phyloP scores from a whole-genome alignment of 2,113 vertebrate species.

The Empidonax alnorum region DNA sequence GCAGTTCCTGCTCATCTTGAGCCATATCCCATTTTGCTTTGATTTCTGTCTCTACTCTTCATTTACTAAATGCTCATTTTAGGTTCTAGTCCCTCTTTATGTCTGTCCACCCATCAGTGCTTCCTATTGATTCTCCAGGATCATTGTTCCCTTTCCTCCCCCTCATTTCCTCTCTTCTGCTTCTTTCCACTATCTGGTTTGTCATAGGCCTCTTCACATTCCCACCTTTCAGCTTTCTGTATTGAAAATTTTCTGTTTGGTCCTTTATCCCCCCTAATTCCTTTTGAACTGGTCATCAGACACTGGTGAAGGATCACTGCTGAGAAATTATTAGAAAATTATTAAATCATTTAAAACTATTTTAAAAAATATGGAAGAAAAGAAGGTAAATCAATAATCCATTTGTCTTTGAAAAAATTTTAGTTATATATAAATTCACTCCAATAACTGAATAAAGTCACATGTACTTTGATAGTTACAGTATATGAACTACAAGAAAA shows the following conservation, averaged over 20 bases:
- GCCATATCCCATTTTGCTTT: neutral
- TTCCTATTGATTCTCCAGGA: neutral
- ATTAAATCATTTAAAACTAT: neutral
- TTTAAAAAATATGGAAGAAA: neutral
- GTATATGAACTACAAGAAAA: neutral
- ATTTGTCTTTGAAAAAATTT: neutral
- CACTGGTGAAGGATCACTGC: neutral
- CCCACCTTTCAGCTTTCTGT: neutral
- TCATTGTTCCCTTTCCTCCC: neutral
- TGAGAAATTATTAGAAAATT: neutral
- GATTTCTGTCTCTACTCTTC: neutral
- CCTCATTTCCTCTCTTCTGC: neutral
- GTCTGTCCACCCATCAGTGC: neutral
- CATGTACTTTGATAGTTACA: neutral
- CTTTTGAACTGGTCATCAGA: neutral
- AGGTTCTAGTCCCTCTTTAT: neutral
- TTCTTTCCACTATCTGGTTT: neutral
- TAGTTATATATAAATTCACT: neutral
- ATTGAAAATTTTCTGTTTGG: neutral
- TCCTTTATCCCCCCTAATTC: neutral
- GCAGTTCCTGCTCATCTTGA: neutral
- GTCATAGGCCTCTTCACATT: neutral
- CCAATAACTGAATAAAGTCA: neutral
- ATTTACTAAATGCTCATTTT: neutral
- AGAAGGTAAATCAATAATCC: neutral